Base-by-base conservation (phyloP, 2,113 vertebrate genomes). In the Heliornis fulica region DNA sequence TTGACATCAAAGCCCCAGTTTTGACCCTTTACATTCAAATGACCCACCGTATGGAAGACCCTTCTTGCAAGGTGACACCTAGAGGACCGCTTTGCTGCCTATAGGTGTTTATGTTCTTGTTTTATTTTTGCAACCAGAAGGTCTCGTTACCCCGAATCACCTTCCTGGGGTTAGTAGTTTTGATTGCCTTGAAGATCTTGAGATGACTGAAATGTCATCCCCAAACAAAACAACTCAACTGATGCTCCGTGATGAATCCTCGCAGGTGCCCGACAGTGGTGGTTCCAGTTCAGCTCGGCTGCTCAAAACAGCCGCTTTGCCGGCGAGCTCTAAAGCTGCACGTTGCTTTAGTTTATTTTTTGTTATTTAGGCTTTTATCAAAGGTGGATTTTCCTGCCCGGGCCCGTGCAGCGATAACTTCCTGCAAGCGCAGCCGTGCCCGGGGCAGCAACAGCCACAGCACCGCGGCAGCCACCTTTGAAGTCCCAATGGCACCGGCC, bases 301-400 rank as follows among this genome's bases (percentile, higher is more conserved):
- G 60, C 82, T 86, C 83, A 48, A 21, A 93, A 76, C 65, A 85
- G 54, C 40, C 5, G 0, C 75, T 45, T 64, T 83, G 83, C 75
- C n/a, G 17, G 72, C 2, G 0, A 92, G 79, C 87, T 76, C 74
- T 88, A 45, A 89, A 91, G 89, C 63, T 43, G 16, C 50, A 46
- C 54, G 22, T 6, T 12, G 18, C 45, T 76, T 38, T 83, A 14
- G 14, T 51, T 28, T 51, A 12, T 15, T 28, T 28, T 51, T 15
- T 51, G 14, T 83, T 94, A 80, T 93, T 96, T 48, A 68, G 59
- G 46, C 20, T 87, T 89, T 97, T 95, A 87, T 92, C 93, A 83
- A 74, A 85, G 91, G 46, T 80, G 91, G 51, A 34, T 83, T 95
- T 95, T 74, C 92, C 94, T 57, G 1, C 69, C 78, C 1, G 0